Conservation (phyloP, 2,113 vertebrate genomes). For the Chionis minor region DNA sequence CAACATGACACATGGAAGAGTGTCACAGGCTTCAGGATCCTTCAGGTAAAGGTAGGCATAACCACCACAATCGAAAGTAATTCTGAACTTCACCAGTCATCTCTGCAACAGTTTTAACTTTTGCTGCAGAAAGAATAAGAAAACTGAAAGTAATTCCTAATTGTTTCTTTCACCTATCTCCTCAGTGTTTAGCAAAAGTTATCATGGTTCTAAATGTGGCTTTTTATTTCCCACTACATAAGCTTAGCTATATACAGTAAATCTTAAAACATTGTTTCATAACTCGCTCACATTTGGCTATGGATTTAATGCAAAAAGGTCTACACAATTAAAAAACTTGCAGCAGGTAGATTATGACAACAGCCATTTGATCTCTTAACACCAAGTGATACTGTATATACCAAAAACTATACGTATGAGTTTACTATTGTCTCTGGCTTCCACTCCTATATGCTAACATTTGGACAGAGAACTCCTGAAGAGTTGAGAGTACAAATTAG, state of each 20-base stretch:
- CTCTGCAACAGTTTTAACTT: background rate
- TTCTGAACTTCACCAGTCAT: background rate
- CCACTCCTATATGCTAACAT: background rate
- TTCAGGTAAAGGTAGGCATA: background rate
- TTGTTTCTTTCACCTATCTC: background rate
- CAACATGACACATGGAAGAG: background rate
- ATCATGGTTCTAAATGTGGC: background rate
- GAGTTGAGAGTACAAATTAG: background rate
- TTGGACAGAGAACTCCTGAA: background rate
- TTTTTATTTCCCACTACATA: background rate
- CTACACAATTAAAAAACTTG: background rate
- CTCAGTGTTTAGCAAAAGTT: background rate
- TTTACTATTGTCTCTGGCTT: background rate
- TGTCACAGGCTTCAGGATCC: background rate
- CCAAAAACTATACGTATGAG: background rate
- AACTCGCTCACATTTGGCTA: background rate
- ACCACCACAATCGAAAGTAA: too few relatives aligned
- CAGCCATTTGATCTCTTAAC: background rate
- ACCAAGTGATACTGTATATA: background rate
- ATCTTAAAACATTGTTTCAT: background rate
- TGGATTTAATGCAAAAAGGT: background rate
- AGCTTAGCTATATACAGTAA: background rate
- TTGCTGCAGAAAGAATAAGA: background rate
- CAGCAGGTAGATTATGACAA: background rate
- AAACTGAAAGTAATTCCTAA: background rate